phyloP scores from a whole-genome alignment of 2,113 vertebrate genomes.

The Lonchura striata region DNA sequence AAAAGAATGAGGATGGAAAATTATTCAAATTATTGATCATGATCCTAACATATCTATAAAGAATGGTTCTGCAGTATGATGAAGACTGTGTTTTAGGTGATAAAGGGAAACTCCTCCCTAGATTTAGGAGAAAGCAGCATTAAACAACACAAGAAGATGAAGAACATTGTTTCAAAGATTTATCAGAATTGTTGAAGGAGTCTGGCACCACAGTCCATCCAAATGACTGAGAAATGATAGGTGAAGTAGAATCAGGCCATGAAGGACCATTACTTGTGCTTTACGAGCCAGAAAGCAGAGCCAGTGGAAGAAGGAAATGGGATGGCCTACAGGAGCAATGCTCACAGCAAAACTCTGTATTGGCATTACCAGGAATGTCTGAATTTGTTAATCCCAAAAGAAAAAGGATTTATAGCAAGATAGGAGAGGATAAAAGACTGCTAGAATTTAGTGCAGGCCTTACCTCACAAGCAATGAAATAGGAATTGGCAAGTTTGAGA shows the following conservation, averaged over 20 bases:
- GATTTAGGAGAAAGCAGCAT: background rate
- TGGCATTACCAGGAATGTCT: background rate
- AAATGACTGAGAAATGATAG: background rate
- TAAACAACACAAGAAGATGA: background rate
- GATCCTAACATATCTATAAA: background rate
- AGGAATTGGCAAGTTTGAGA: background rate
- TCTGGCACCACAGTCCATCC: background rate
- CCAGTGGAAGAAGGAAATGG: background rate
- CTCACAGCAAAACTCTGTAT: background rate
- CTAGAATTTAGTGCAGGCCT: background rate
- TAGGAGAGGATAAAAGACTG: background rate
- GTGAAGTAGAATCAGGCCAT: background rate
- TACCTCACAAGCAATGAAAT: background rate
- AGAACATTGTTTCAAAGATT: conserved; percentile 10
- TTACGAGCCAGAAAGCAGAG: background rate
- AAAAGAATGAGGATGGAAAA: background rate
- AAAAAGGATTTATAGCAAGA: background rate
- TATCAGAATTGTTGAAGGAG: background rate
- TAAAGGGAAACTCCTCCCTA: background rate
- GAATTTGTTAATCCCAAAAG: background rate
- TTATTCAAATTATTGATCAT: background rate
- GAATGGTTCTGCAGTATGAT: background rate
- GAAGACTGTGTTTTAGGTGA: background rate
- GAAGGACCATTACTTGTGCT: background rate
- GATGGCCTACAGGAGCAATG: background rate